These are phyloP conservation scores for Pterocles orientalis DNA, from an alignment of 2,113 vertebrate species.

Conservation along the genomic window DNA sequence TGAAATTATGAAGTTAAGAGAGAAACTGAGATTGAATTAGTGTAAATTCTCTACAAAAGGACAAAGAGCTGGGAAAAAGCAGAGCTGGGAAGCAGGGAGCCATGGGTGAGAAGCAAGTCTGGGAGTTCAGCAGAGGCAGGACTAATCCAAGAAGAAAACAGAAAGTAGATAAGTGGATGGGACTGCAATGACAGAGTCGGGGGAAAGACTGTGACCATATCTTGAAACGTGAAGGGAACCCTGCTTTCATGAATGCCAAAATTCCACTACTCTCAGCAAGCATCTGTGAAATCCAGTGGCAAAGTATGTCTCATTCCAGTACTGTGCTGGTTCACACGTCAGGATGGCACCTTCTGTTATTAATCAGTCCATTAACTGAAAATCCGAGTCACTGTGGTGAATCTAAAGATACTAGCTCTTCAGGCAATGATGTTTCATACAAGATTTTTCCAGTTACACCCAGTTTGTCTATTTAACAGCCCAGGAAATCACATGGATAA, in stretches of 20 bases:
- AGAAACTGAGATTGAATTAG: neutral
- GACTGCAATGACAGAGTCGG: neutral
- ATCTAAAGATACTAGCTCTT: neutral
- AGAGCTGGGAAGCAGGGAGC: accelerated
- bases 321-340: neutral
- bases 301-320: neutral
- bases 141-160: neutral
- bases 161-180: neutral
- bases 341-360: neutral
- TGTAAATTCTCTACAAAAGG: neutral
- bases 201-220: neutral
- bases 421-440: neutral
- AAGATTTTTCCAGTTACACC: neutral
- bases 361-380: neutral
- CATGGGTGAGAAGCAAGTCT: neutral
- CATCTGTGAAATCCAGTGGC: neutral
- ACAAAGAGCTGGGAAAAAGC: neutral
- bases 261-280: neutral
- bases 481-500: neutral
- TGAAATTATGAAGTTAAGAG: neutral
- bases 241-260: neutral
- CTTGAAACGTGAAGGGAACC: neutral
- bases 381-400: neutral
- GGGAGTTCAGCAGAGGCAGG: neutral
- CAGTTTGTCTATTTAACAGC: neutral